Conservation (phyloP, 2,113 vertebrate species). For the Marmota monax region DNA sequence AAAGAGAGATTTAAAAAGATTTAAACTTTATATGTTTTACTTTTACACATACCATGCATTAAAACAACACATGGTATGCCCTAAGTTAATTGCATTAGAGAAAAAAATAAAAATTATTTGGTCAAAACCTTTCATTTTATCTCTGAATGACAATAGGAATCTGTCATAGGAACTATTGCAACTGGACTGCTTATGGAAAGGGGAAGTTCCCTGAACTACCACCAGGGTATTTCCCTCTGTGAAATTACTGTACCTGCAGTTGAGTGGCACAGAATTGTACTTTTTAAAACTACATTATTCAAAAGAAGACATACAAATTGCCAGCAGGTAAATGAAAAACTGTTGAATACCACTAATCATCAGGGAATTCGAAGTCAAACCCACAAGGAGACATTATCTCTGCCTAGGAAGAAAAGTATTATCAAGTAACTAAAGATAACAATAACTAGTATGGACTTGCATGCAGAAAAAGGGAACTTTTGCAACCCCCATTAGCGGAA, state of each 20-base stretch:
- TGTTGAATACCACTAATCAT: too few relatives aligned
- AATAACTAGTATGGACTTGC: not conserved
- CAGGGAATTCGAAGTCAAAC: not conserved
- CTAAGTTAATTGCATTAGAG: not conserved
- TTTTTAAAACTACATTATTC: not conserved
- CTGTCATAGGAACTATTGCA: not conserved
- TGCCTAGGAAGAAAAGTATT: not conserved
- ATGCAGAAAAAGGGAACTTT: not conserved
- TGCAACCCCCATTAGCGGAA: not conserved
- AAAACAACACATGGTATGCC: not conserved
- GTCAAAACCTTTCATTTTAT: not conserved
- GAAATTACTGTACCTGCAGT: conserved; percentile 30
- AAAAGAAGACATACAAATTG: not conserved
- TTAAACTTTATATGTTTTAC: not conserved
- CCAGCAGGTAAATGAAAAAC: not conserved
- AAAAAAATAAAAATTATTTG: not conserved
- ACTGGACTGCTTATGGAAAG: not conserved
- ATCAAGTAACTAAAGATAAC: not conserved
- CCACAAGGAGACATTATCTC: not conserved
- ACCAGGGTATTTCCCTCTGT: conserved; percentile 9
- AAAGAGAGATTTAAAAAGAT: not conserved
- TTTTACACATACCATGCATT: not conserved
- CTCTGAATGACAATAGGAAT: not conserved
- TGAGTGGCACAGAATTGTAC: not conserved
- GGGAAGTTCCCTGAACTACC: not conserved